These are phyloP conservation scores for Creontiades dilutus DNA, from an alignment of 2,888 invertebrate species.

Conservation along the genomic window DNA sequence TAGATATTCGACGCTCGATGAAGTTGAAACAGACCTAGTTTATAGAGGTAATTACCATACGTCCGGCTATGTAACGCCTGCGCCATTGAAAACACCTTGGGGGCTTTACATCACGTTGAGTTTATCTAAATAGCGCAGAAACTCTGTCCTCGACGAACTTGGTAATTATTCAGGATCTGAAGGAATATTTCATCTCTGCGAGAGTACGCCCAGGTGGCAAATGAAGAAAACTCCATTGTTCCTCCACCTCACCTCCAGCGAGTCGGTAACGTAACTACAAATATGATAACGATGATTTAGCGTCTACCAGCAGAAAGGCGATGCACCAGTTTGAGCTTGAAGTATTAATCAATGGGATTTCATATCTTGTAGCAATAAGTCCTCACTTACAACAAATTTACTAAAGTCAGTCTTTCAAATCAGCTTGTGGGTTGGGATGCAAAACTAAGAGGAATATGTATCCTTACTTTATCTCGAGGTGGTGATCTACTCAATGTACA, in stretches of 20 bases:
- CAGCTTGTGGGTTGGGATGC: too few relatives aligned
- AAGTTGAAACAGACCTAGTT: background rate
- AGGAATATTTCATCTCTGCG: conserved; percentile 1
- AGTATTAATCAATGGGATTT: too few relatives aligned
- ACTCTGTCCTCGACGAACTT: conserved; percentile 25
- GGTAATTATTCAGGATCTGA: conserved; percentile 19
- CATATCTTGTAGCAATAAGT: too few relatives aligned
- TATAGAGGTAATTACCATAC: background rate
- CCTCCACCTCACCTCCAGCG: background rate
- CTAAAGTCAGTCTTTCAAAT: too few relatives aligned
- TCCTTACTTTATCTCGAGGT: too few relatives aligned
- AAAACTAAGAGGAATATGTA: too few relatives aligned
- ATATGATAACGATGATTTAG: conserved; percentile 20
- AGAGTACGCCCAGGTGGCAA: conserved; percentile 29
- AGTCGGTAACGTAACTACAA: background rate
- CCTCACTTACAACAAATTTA: too few relatives aligned
- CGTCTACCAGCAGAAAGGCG: background rate
- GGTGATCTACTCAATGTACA: too few relatives aligned
- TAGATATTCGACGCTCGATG: background rate
- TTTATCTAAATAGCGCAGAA: background rate
- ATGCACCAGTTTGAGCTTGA: background rate
- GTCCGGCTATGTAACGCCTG: background rate
- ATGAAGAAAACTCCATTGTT: conserved; percentile 32
- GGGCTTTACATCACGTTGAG: background rate
- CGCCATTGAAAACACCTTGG: background rate